Conservation (phyloP, 1,140 invertebrate genomes). For the Chrysomallon squamiferum region DNA sequence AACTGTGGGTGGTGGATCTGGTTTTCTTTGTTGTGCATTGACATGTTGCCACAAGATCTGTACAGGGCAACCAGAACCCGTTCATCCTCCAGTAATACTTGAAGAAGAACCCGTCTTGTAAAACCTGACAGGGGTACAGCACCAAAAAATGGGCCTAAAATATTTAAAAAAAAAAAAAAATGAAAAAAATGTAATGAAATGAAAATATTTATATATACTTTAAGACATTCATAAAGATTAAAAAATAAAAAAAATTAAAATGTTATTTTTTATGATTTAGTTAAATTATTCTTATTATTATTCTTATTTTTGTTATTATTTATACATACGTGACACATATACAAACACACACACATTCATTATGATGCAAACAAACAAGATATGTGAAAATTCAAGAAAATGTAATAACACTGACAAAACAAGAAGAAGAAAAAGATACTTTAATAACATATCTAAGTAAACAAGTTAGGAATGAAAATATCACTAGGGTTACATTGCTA, state of each 20-base stretch:
- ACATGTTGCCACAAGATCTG: constrained; percentile 7
- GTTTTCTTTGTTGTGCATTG: constrained; percentile 7
- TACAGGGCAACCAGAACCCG: constrained; percentile 72
- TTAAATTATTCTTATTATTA: neutral
- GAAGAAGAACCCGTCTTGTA: constrained; percentile 82
- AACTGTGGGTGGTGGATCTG: constrained; percentile 58
- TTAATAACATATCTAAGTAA: too few relatives aligned
- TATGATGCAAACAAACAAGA: too few relatives aligned
- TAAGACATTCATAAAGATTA: too few relatives aligned
- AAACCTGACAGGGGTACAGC: constrained; percentile 79
- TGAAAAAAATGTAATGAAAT: neutral
- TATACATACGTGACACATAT: too few relatives aligned
- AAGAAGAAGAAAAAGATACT: too few relatives aligned
- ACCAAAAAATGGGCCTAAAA: constrained; percentile 24
- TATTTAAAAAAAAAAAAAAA: neutral
- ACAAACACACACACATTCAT: too few relatives aligned
- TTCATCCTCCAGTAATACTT: constrained; percentile 85
- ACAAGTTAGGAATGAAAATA: too few relatives aligned
- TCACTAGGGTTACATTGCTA: too few relatives aligned
- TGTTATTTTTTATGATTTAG: neutral
- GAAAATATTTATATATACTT: neutral
- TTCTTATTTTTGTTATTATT: too few relatives aligned
- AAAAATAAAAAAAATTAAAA: neutral
- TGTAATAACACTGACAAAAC: too few relatives aligned
- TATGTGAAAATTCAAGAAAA: too few relatives aligned